Conservation (phyloP, 92 coral and sea anemone genomes). For the Phenganax stokvisi region DNA sequence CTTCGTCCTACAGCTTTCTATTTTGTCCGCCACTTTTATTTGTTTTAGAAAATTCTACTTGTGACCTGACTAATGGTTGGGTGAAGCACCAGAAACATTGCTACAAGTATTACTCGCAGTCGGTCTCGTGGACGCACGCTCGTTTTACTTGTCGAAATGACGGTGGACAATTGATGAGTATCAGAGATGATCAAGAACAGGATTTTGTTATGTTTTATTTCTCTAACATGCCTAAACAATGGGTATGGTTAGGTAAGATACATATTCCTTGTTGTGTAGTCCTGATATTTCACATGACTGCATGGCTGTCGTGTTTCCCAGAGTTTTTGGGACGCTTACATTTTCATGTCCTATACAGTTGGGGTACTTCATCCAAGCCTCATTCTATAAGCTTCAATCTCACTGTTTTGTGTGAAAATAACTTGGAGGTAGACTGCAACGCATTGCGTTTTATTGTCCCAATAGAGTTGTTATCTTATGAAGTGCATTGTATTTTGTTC, state of each 20-base stretch:
- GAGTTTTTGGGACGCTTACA: too few relatives aligned
- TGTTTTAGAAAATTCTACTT: conserved; percentile 58
- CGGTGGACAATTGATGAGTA: conserved; percentile 75
- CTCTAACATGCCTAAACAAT: conserved; percentile 22
- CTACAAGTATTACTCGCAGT: conserved; percentile 56
- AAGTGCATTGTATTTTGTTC: too few relatives aligned
- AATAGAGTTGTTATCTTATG: too few relatives aligned
- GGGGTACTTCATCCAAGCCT: too few relatives aligned
- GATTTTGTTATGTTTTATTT: conserved; percentile 63
- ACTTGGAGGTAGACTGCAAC: too few relatives aligned
- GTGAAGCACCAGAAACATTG: conserved; percentile 62
- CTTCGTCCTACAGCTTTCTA: too few relatives aligned
- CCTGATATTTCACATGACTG: neutral
- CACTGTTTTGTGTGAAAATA: too few relatives aligned
- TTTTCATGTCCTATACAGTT: too few relatives aligned
- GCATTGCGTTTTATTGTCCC: too few relatives aligned
- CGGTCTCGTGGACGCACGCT: conserved; percentile 62
- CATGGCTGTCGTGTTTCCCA: too few relatives aligned
- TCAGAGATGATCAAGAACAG: conserved; percentile 61
- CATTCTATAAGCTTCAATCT: too few relatives aligned
- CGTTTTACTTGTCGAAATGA: conserved; percentile 55
- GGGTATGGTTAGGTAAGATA: conserved; percentile 18
- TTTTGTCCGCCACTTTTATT: neutral
- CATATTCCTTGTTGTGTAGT: neutral
- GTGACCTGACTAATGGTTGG: conserved; percentile 62